These are phyloP conservation scores for Schlechtendalia chinensis DNA, from an alignment of 1,140 invertebrate species.

Conservation along the genomic window DNA sequence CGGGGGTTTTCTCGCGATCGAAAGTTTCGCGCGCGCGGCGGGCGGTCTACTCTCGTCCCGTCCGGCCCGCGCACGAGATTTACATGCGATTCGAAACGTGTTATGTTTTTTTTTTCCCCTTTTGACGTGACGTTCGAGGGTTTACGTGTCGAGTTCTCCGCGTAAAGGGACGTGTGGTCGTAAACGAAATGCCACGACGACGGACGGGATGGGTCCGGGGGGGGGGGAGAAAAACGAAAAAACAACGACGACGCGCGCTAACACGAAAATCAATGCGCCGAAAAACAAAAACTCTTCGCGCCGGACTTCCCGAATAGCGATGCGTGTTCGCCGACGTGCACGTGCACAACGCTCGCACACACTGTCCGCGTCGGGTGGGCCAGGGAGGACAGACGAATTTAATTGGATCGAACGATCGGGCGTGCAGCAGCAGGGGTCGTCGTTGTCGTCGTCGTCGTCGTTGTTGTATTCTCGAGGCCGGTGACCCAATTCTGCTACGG, in stretches of 20 bases:
- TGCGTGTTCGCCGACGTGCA: no score
- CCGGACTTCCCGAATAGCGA: no score
- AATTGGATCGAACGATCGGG: no score
- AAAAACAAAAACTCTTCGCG: not conserved
- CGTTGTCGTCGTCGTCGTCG: no score
- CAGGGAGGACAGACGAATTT: no score
- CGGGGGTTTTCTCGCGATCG: not conserved
- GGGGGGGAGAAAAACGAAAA: conserved; percentile 4
- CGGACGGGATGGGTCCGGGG: no score
- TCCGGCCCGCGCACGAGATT: not conserved
- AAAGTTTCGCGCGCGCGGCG: not conserved
- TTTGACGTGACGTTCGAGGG: not conserved
- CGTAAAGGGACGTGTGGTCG: not conserved
- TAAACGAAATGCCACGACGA: not conserved
- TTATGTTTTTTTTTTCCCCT: no score
- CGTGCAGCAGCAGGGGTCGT: no score
- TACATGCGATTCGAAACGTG: not conserved
- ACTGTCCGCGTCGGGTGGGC: no score
- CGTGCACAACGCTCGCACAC: no score
- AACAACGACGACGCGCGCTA: conserved; percentile 9
- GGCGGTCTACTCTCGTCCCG: not conserved
- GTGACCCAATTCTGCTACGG: conserved; percentile 9
- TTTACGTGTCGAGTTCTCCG: not conserved
- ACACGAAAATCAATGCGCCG: not conserved
- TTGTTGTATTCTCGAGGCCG: conserved; percentile 12